Conservation (phyloP, 23 tunicate species). For the Diplosoma virens region DNA sequence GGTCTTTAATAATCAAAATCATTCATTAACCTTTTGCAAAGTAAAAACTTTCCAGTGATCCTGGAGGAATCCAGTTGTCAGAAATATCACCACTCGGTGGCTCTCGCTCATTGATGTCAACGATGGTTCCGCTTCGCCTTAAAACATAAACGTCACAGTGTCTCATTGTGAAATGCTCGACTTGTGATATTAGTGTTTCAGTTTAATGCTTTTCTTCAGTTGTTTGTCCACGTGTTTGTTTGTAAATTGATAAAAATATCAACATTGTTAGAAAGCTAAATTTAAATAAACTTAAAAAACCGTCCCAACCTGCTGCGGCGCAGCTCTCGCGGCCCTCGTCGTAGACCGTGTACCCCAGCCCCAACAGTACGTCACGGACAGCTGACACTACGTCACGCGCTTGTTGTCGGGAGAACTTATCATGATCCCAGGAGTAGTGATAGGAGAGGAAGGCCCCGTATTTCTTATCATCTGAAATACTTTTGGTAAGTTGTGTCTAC, state of each 20-base stretch:
- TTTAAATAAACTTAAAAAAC: not conserved
- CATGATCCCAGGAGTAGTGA: slow-evolving; percentile 50
- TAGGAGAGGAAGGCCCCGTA: slow-evolving; percentile 64
- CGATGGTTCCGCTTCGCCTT: slow-evolving; percentile 9
- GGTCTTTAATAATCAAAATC: no score
- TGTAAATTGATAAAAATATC: no score
- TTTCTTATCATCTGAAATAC: slow-evolving; percentile 49
- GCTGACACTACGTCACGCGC: slow-evolving; percentile 40
- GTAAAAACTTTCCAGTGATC: slow-evolving; percentile 51
- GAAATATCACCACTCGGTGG: slow-evolving; percentile 51
- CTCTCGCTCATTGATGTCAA: slow-evolving; percentile 34
- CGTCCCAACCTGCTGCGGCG: slow-evolving; percentile 14
- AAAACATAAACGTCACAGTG: not conserved
- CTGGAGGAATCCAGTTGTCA: slow-evolving; percentile 40
- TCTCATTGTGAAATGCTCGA: no score
- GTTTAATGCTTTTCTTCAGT: no score
- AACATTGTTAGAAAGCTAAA: not conserved
- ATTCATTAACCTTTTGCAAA: slow-evolving; percentile 41
- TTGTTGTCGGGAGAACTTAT: slow-evolving; percentile 45
- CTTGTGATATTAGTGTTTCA: no score
- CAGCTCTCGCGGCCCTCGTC: slow-evolving; percentile 36
- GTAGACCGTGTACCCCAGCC: slow-evolving; percentile 33
- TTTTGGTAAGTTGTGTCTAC: no score
- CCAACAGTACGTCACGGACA: slow-evolving; percentile 7
- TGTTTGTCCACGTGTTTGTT: no score